A percentile compares a stretch with the other conserved stretches of the same genome.
phyloP scores from a whole-genome alignment of 2,113 vertebrate genomes.

The Barnardius zonarius region DNA sequence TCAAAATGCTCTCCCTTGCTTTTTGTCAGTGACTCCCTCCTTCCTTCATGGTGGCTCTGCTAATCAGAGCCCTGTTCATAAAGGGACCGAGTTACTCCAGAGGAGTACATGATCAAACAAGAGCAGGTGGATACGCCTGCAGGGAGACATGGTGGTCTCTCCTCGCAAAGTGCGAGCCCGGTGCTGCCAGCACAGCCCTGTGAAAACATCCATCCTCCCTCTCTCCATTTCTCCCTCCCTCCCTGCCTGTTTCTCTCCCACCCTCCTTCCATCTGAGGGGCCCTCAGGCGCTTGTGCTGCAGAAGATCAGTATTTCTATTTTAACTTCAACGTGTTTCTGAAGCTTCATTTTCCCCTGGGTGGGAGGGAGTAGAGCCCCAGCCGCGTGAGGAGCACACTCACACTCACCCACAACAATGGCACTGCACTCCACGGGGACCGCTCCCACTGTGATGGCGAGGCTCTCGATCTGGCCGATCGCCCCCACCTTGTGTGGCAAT shows the following conservation, averaged over 20 bases:
- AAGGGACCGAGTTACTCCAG: background rate
- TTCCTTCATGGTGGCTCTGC: background rate
- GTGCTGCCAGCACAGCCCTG: background rate
- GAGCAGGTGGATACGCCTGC: background rate
- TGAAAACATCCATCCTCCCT: background rate
- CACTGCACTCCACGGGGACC: slow-evolving; percentile 67
- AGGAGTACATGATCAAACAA: background rate
- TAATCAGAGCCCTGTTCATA: background rate
- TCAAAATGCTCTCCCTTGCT: background rate
- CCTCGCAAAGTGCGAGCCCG: background rate
- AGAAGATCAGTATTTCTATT: background rate
- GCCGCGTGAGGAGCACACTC: accelerated
- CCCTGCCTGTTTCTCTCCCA: no score
- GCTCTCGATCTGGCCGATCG: slow-evolving; percentile 74
- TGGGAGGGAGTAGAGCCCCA: background rate
- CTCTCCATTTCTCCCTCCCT: background rate
- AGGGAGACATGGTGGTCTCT: background rate
- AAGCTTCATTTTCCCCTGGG: background rate
- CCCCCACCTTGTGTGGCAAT: slow-evolving; percentile 53
- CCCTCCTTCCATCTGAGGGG: background rate
- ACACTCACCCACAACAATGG: slow-evolving; percentile 77
- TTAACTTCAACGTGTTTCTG: background rate
- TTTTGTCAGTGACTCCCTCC: background rate
- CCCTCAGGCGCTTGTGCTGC: background rate
- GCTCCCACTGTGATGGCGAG: slow-evolving; percentile 73